These are phyloP conservation scores for Patagioenas fasciata DNA, from an alignment of 2,113 vertebrate species.

Conservation along the genomic window DNA sequence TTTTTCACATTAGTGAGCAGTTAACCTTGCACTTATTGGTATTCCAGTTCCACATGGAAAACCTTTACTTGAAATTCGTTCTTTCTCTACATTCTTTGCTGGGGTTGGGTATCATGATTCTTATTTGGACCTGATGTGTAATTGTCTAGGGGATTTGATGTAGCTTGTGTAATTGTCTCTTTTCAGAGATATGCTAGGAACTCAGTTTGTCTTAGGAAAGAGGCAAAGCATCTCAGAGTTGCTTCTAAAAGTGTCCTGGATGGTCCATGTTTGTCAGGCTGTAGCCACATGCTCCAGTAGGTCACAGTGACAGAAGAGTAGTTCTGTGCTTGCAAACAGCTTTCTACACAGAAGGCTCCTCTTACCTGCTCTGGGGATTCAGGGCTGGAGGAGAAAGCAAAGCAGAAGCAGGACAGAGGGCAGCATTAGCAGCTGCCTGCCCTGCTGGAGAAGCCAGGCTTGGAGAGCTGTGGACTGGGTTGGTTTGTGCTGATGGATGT, in stretches of 20 bases:
- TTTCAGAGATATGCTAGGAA: neutral
- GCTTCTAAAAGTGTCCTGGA: neutral
- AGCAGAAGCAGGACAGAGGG: neutral
- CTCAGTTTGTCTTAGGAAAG: neutral
- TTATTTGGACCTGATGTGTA: neutral
- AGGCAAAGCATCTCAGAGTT: neutral
- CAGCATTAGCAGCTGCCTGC: neutral
- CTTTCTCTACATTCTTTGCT: neutral
- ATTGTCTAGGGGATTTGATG: neutral
- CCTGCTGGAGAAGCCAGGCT: neutral
- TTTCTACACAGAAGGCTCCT: neutral
- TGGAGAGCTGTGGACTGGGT: neutral
- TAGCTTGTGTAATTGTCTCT: neutral
- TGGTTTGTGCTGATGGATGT: conserved; percentile 55
- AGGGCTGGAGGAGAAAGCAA: neutral
- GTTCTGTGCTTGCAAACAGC: neutral
- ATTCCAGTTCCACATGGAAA: neutral
- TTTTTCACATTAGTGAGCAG: neutral
- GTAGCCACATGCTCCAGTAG: rapidly evolving
- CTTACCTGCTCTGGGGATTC: neutral
- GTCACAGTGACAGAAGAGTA: neutral
- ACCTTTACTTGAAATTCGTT: neutral
- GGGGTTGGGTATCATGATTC: neutral
- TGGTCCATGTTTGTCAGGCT: neutral
- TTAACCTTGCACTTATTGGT: neutral